Percentiles rank a stretch among this genome's conserved stretches.
Evolutionary conservation across 2,113 vertebrate species (phyloP).

Genomic region (Thryonomys swinderianus): DNA sequence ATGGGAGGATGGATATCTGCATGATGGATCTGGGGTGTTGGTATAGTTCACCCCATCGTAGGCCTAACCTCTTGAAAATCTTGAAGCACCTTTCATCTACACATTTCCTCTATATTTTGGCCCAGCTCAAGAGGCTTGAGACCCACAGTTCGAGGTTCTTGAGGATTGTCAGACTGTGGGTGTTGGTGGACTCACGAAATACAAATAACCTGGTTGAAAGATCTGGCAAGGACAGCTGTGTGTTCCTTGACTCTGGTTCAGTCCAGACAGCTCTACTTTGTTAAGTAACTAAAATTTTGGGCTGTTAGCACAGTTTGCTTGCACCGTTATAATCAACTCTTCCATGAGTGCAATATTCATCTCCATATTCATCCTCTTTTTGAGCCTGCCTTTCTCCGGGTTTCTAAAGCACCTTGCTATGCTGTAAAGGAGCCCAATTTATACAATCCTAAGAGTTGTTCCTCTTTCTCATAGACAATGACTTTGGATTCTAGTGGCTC

Average conservation of each 20-base stretch:
- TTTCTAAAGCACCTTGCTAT: conserved; percentile 35
- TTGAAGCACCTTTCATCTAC: not conserved
- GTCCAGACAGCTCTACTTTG: not conserved
- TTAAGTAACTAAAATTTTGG: not conserved
- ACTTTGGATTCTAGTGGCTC: not conserved
- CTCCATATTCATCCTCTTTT: not conserved
- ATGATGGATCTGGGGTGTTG: not conserved
- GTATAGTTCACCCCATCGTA: not conserved
- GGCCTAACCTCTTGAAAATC: not conserved
- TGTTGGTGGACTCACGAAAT: not conserved
- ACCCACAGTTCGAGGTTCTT: not conserved
- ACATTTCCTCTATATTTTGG: not conserved
- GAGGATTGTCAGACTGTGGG: not conserved
- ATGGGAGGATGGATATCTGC: not conserved
- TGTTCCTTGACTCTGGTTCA: not conserved
- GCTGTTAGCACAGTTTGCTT: not conserved
- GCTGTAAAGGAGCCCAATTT: not conserved
- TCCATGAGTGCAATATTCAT: not conserved
- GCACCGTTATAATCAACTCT: not conserved
- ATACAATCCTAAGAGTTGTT: not conserved
- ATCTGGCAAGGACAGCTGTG: not conserved
- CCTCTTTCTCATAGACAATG: not conserved
- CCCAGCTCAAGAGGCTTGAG: not conserved
- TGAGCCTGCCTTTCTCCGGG: not conserved
- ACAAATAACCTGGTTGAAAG: conserved; percentile 7